A percentile compares a stretch with the other conserved stretches of the same genome.
phyloP scores from a whole-genome alignment of 2,797 vertebrate genomes.

The Alexandromys oeconomus region DNA sequence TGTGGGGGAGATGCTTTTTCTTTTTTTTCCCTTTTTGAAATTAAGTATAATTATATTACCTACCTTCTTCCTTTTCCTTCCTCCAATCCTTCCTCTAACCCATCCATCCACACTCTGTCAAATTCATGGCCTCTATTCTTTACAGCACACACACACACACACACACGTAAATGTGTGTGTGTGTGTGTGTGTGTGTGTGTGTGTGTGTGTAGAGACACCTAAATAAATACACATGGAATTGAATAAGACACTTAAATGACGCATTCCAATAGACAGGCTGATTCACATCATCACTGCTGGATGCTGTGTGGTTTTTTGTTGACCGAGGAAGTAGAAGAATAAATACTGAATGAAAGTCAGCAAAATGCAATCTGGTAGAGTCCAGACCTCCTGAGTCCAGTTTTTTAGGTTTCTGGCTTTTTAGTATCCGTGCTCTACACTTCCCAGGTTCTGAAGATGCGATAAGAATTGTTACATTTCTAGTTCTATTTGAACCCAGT shows the following conservation, averaged over 20 bases:
- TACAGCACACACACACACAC: neutral
- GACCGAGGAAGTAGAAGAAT: neutral
- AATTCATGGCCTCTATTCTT: neutral
- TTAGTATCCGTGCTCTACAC: neutral
- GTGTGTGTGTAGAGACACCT: no score
- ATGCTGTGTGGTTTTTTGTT: neutral
- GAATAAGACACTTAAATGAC: neutral
- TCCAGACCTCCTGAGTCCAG: neutral
- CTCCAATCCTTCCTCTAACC: neutral
- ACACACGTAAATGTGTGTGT: neutral
- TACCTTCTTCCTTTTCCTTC: neutral
- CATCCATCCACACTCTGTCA: neutral
- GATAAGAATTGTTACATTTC: conserved; percentile 25
- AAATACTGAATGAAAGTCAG: neutral
- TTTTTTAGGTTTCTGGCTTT: neutral
- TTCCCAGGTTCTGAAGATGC: neutral
- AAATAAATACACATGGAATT: neutral
- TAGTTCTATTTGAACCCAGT: neutral
- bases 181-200: no score
- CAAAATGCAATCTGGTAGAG: neutral
- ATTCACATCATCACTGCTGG: neutral
- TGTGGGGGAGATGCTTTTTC: neutral
- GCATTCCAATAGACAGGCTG: neutral
- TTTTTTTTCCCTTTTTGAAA: neutral
- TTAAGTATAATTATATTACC: neutral